phyloP scores from a whole-genome alignment of 2,797 vertebrate genomes.

The Scolopax bukidnonensis region DNA sequence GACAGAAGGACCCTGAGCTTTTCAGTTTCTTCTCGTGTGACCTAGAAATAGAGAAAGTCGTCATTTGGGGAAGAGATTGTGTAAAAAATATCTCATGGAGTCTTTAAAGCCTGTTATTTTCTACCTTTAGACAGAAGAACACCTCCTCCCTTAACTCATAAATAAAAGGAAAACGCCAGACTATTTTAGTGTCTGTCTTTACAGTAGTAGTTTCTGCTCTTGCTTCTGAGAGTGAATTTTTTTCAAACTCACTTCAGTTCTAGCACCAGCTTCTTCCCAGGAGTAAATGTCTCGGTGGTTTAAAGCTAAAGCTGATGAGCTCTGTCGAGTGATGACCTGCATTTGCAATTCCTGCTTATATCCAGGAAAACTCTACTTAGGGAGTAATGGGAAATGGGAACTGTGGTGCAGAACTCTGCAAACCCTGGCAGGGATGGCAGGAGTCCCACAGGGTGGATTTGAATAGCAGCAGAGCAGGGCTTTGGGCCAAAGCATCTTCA shows the following conservation, averaged over 20 bases:
- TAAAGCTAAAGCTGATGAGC: background rate
- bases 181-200: background rate
- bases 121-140: background rate
- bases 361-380: background rate
- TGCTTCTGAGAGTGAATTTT: background rate
- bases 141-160: background rate
- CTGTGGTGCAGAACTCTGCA: background rate
- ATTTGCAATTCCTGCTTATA: background rate
- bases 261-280: background rate
- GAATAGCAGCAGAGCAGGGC: background rate
- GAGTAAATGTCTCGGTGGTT: background rate
- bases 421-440: background rate
- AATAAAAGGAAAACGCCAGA: background rate
- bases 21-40: background rate
- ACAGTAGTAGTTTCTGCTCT: background rate
- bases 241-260: background rate
- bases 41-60: background rate
- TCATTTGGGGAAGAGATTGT: background rate
- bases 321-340: background rate
- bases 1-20: background rate
- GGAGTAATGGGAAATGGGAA: background rate
- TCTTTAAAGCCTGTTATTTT: background rate
- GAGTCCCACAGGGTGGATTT: background rate
- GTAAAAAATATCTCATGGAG: background rate
- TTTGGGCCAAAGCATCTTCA: constrained; percentile 41